Base-by-base conservation (phyloP, 1,140 invertebrate genomes). In the Zaprionus taronus region DNA sequence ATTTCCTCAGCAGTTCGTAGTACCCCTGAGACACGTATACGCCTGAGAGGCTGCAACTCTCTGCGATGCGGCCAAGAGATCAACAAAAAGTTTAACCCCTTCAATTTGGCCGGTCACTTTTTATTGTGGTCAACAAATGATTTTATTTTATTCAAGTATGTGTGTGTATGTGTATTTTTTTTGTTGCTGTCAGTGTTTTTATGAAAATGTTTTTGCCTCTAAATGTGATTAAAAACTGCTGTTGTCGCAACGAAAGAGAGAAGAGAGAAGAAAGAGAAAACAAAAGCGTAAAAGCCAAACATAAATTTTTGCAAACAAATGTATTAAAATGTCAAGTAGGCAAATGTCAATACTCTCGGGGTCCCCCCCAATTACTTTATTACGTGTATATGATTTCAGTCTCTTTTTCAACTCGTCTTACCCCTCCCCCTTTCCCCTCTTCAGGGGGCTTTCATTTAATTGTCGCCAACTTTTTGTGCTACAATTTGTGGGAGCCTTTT, bases 321-420 rank as follows among this genome's bases (percentile, higher is more conserved):
- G 55, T 82, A 86, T 86, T 86, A 83, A 86, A 86, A 83, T 86
- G 83, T 87, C 83, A 85, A 75, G 65, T 41, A 61, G 81, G 56
- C 78, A 89, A 90, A 90, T 90, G 81, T 90, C 81, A 85, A 85
- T 81, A 70, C 75, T 68, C 69, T 68, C 69, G 61, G 73, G 73
- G 77, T 64, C 56, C 68, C 67, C 67, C 76, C 76, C 83, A 85
- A 85, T 85, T 85, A 86, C 72, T 76, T 81, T 72, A 85, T 82
- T 81, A 53, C 70, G 70, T 63, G n/a, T 47, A 44, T 47, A 79
- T 85, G 75, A 79, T 85, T 79, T 60, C 20, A 11, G 57, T 61
- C 47, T 57, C 31, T 51, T 15, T 38, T 14, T 4, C 26, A 28
- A 28, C 5, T 28, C 26, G 26, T 7, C 26, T 28, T 4, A 1